Conservation (phyloP, 1,140 invertebrate genomes). For the Homalodisca vitripennis region DNA sequence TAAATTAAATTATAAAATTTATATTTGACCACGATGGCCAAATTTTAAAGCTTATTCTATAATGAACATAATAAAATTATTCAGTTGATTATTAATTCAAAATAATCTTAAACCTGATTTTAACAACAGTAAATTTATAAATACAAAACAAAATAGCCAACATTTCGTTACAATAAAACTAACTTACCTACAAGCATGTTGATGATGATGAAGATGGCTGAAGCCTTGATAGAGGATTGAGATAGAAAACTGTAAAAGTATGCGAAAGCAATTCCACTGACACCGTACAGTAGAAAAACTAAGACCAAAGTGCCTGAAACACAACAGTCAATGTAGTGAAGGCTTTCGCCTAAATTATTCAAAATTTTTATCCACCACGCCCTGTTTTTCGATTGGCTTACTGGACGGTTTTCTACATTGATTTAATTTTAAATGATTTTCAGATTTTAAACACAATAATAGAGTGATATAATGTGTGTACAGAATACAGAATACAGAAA, state of each 20-base stretch:
- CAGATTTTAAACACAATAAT: no score
- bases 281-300: constrained; percentile 36
- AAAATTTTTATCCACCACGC: neutral
- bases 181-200: constrained; percentile 37
- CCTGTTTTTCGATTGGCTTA: neutral
- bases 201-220: constrained; percentile 31
- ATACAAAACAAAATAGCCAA: neutral
- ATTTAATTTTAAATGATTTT: neutral
- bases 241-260: constrained; percentile 39
- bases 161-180: neutral
- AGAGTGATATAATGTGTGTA: no score
- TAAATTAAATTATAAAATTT: neutral
- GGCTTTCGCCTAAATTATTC: neutral
- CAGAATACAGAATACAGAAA: no score
- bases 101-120: neutral
- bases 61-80: neutral
- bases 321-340: constrained; percentile 18
- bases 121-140: neutral
- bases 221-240: constrained; percentile 33
- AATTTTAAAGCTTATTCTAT: neutral
- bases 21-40: neutral
- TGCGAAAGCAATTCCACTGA: constrained; percentile 34
- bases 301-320: constrained; percentile 37
- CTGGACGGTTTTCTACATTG: neutral
- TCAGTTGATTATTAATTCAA: neutral